Percentiles rank a stretch among this genome's conserved stretches.
Evolutionary conservation across 2,888 invertebrate genomes (phyloP).

Genomic region (Nomada goodeniana): DNA sequence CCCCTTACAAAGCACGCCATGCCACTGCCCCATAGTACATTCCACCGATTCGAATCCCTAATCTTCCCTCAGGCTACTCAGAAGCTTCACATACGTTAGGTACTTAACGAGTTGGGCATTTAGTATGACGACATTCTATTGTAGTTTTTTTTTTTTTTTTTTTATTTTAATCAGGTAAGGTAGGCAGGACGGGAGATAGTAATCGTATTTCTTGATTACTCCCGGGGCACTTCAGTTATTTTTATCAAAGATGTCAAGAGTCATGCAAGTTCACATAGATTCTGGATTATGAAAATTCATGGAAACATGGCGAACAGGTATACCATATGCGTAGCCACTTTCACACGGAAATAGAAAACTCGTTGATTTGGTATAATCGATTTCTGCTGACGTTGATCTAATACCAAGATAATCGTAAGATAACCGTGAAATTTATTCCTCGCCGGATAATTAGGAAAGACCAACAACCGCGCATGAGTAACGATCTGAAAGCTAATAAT

Average conservation of each 20-base stretch:
- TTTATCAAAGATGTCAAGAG: too few species aligned
- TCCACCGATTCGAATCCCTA: conserved; percentile 51
- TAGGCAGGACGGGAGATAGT: background rate
- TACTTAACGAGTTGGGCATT: conserved; percentile 25
- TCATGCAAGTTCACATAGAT: too few species aligned
- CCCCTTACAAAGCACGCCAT: conserved; percentile 47
- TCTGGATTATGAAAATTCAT: too few species aligned
- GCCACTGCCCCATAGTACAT: conserved; percentile 35
- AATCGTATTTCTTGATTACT: background rate
- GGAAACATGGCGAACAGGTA: too few species aligned
- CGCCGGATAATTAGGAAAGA: conserved; percentile 9
- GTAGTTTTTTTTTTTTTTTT: conserved; percentile 1
- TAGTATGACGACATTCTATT: conserved; percentile 12
- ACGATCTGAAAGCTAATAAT: background rate
- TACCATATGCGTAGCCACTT: too few species aligned
- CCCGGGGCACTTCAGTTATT: too few species aligned
- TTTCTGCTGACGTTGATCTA: background rate
- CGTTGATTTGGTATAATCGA: background rate
- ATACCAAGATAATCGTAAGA: background rate
- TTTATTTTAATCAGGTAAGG: background rate
- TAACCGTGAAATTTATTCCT: background rate
- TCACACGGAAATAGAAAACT: too few species aligned
- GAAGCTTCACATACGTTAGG: conserved; percentile 13
- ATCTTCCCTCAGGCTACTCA: conserved; percentile 35
- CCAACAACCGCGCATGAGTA: background rate